Conservation (phyloP, 2,888 invertebrate species). For the Muschampia plurimacula region DNA sequence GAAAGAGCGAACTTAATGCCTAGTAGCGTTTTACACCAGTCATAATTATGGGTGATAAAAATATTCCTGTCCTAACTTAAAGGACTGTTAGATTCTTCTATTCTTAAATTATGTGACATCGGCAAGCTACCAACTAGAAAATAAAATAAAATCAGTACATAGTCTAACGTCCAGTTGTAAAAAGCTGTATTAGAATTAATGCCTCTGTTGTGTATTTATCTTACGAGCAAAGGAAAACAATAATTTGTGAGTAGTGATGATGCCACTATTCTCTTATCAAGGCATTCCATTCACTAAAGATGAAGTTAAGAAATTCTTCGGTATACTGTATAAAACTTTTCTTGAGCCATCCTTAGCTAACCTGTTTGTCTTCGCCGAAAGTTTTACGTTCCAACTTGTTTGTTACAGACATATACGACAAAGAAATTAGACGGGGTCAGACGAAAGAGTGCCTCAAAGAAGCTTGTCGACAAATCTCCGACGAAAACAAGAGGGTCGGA, state of each 20-base stretch:
- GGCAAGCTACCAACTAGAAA: too few species aligned
- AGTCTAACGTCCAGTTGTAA: too few species aligned
- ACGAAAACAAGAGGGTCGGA: constrained; percentile 65
- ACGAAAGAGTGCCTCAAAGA: constrained; percentile 62
- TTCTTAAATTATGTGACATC: too few species aligned
- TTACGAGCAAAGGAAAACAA: too few species aligned
- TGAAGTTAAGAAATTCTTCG: neutral
- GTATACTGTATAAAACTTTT: neutral
- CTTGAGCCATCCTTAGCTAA: neutral
- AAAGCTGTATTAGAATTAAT: too few species aligned
- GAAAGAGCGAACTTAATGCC: too few species aligned
- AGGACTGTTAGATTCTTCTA: too few species aligned
- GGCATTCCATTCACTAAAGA: neutral
- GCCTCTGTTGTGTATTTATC: too few species aligned
- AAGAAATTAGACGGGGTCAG: constrained; percentile 60
- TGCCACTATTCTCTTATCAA: neutral
- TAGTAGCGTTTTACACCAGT: too few species aligned
- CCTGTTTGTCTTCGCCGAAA: constrained; percentile 7
- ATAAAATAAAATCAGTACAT: too few species aligned
- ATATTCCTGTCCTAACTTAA: too few species aligned
- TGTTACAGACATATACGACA: constrained; percentile 64
- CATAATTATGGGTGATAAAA: too few species aligned
- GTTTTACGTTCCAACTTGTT: constrained; percentile 8
- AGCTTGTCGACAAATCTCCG: constrained; percentile 62
- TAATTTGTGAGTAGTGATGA: neutral